Evolutionary conservation across 2,113 vertebrate genomes (phyloP).

Genomic region (Monarcha castaneiventris): DNA sequence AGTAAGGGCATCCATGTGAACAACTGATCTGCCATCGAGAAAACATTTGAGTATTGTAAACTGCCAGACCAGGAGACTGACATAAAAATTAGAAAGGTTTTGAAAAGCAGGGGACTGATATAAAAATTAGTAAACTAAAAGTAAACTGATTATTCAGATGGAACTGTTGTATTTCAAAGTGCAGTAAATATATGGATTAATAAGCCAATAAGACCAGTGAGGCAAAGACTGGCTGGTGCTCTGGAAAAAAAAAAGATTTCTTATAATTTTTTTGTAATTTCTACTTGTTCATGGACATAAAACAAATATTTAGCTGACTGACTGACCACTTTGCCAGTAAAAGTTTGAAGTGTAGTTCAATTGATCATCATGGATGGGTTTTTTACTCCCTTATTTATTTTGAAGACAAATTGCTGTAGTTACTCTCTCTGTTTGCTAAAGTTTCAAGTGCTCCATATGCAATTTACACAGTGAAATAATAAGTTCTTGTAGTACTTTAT

Average conservation of each 20-base stretch:
- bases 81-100: conserved; percentile 60
- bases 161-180: conserved; percentile 43
- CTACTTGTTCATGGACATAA: not conserved
- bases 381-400: not conserved
- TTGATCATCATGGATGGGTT: not conserved
- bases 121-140: conserved; percentile 60
- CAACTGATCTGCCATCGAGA: not conserved
- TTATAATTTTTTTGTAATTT: conserved; percentile 21
- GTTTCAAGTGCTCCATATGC: not conserved
- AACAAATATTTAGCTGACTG: not conserved
- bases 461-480: not conserved
- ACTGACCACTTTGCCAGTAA: not conserved
- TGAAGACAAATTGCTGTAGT: not conserved
- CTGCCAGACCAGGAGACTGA: conserved; percentile 18
- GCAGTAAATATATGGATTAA: conserved; percentile 42
- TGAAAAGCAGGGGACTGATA: conserved; percentile 41
- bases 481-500: not conserved
- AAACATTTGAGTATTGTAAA: conserved; percentile 11
- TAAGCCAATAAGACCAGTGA: conserved; percentile 19
- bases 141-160: not conserved
- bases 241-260: not conserved
- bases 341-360: not conserved
- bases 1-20: not conserved
- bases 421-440: not conserved
- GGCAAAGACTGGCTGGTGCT: not conserved